phyloP scores from a whole-genome alignment of 2,888 invertebrate species.

The Augochlorella aurata region DNA sequence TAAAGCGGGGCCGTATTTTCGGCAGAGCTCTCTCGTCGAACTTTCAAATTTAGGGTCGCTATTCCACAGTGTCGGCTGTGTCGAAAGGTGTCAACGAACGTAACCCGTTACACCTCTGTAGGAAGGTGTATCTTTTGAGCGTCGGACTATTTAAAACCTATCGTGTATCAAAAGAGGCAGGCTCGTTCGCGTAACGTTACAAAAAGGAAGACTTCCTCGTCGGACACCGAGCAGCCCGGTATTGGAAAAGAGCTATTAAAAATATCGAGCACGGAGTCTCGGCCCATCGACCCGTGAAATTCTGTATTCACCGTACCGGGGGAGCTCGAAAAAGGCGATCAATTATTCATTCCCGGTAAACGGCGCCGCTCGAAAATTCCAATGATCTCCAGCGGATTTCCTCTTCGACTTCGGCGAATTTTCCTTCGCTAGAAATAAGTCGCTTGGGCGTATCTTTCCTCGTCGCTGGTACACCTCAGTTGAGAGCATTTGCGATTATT shows the following conservation, averaged over 20 bases:
- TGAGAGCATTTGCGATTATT: too few relatives aligned
- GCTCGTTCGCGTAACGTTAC: slow-evolving; percentile 29
- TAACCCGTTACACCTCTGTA: not conserved
- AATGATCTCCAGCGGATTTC: slow-evolving; percentile 13
- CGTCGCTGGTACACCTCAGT: too few relatives aligned
- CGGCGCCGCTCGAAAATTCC: slow-evolving; percentile 27
- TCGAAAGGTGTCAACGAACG: slow-evolving; percentile 12
- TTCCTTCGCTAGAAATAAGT: not conserved
- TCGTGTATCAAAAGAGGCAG: slow-evolving; percentile 46
- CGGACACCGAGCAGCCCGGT: slow-evolving; percentile 34
- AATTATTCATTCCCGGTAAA: slow-evolving; percentile 53
- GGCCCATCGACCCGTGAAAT: slow-evolving; percentile 56
- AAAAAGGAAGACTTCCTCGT: slow-evolving; percentile 38
- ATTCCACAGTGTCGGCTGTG: not conserved
- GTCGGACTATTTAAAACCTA: slow-evolving; percentile 41
- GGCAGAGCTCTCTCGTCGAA: too few relatives aligned
- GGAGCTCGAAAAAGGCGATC: slow-evolving; percentile 41
- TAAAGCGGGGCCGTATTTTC: not conserved
- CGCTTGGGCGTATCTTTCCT: not conserved
- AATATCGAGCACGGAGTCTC: slow-evolving; percentile 53
- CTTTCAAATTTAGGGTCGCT: not conserved
- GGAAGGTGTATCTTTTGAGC: slow-evolving; percentile 37
- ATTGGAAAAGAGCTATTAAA: slow-evolving; percentile 60
- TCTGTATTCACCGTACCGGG: slow-evolving; percentile 46
- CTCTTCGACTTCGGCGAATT: not conserved